Evolutionary conservation across 2,113 vertebrate genomes (phyloP).

Genomic region (Megaptera novaeangliae): DNA sequence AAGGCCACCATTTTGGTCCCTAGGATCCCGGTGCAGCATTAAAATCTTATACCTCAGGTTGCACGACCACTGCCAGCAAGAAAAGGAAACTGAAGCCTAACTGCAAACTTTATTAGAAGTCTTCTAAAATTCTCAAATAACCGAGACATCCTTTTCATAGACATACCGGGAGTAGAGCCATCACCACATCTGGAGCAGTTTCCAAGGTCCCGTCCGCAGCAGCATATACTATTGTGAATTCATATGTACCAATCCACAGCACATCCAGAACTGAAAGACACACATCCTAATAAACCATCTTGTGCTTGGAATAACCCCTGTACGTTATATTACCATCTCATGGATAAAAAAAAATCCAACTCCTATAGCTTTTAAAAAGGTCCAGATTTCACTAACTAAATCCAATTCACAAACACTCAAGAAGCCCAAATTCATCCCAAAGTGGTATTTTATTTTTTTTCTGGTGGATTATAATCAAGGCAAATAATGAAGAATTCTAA

Average conservation of each 20-base stretch:
- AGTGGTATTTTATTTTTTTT: neutral
- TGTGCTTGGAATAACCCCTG: neutral
- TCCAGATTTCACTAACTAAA: neutral
- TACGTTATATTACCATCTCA: neutral
- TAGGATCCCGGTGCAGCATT: rapidly evolving
- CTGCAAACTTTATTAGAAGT: rapidly evolving
- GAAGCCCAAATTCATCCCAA: neutral
- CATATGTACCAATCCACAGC: slow-evolving; percentile 93
- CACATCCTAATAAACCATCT: neutral
- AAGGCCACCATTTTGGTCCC: neutral
- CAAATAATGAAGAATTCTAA: neutral
- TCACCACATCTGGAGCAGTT: slow-evolving; percentile 92
- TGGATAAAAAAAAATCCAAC: neutral
- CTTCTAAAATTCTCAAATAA: neutral
- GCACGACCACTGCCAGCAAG: neutral
- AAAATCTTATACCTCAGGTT: neutral
- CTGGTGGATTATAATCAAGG: neutral
- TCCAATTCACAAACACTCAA: neutral
- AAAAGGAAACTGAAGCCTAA: neutral
- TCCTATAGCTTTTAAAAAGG: neutral
- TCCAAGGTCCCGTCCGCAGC: slow-evolving; percentile 91
- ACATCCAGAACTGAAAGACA: slow-evolving; percentile 91
- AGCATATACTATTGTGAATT: slow-evolving; percentile 92
- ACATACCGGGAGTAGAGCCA: slow-evolving; percentile 92
- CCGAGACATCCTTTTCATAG: rapidly evolving